Base-by-base conservation (phyloP, 1,140 invertebrate species). In the Cyphomyrmex costatus region DNA sequence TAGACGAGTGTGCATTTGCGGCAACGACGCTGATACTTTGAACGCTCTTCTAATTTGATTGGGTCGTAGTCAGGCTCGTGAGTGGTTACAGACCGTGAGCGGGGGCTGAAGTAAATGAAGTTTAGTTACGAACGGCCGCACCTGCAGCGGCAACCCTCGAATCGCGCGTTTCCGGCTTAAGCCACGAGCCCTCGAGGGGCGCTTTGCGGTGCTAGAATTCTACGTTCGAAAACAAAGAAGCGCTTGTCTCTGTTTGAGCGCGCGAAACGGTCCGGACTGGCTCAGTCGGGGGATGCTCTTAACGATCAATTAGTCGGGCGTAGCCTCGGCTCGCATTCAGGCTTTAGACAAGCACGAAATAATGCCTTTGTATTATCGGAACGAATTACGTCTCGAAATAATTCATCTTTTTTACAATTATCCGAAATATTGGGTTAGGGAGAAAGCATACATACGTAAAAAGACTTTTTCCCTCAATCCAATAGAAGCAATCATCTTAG, bases 41-140 rank as follows among this genome's bases (percentile, higher is more conserved):
- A 83, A 83, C 79, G 68, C n/a, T 83, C 79, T 74, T 83, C 68
- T 74, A 83, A 83, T 83, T 83, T 83, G 79, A 83, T 83, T 74
- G 79, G 68, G 36, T 42, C 53, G 68, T 42, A 79, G 46, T 79
- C 77, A 66, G 46, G 42, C 79, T 83, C 68, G 79, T 74, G 68
- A 83, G 79, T 74, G 68, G 68, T 83, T 82, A n/a, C 53, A 74
- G 53, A 49, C 19, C n/a, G 53, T 19, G 46, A 30, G 46, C 7
- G 46, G 36, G 24, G n/a, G 61, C 42, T 61, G 79, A 83, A 74
- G 79, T 83, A 83, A 83, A 83, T 74, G 79, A 83, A 83, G 79
- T 83, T 83, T 74, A 83, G 68, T 24, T 83, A 83, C 68, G 79
- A 83, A 74, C 68, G 56, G 79, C 68, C 79, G 79, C 79, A 82